phyloP scores from a whole-genome alignment of 2,888 invertebrate species.

The Saturnia pavonia region DNA sequence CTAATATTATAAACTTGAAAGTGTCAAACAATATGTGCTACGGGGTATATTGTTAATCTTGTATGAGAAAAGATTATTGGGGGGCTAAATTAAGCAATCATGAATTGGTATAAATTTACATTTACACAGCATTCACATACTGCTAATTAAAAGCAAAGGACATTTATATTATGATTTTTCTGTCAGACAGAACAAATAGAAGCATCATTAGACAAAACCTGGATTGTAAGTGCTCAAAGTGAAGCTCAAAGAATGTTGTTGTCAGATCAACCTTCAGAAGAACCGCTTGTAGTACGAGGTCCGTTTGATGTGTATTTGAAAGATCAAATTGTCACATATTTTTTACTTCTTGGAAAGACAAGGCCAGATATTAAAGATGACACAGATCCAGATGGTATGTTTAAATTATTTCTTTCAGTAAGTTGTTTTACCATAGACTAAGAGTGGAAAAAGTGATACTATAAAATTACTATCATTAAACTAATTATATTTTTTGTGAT shows the following conservation, averaged over 20 bases:
- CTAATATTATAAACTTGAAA: neutral
- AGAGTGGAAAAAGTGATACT: neutral
- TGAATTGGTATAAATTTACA: neutral
- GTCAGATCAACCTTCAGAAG: slow-evolving; percentile 78
- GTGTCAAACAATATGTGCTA: neutral
- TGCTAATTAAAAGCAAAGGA: neutral
- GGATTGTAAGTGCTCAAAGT: slow-evolving; percentile 95
- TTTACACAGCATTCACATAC: neutral
- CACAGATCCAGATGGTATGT: slow-evolving; percentile 85
- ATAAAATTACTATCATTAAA: neutral
- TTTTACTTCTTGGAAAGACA: slow-evolving; percentile 87
- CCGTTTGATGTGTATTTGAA: slow-evolving; percentile 91
- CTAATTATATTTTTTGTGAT: neutral
- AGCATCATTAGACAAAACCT: slow-evolving; percentile 92
- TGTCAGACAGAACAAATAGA: slow-evolving; percentile 85
- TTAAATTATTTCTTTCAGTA: neutral
- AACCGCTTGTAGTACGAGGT: slow-evolving; percentile 91
- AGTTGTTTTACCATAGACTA: neutral
- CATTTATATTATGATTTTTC: slow-evolving; percentile 37
- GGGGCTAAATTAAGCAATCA: neutral
- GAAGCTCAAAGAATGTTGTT: slow-evolving; percentile 87
- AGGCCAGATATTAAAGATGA: slow-evolving; percentile 67
- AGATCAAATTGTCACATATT: slow-evolving; percentile 90
- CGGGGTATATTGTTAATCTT: neutral
- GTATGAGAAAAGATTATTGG: no score